A percentile compares a stretch with the other conserved stretches of the same genome.
Evolutionary conservation across 2,888 invertebrate species (phyloP).

Genomic region (Taphrorychus bicolor): DNA sequence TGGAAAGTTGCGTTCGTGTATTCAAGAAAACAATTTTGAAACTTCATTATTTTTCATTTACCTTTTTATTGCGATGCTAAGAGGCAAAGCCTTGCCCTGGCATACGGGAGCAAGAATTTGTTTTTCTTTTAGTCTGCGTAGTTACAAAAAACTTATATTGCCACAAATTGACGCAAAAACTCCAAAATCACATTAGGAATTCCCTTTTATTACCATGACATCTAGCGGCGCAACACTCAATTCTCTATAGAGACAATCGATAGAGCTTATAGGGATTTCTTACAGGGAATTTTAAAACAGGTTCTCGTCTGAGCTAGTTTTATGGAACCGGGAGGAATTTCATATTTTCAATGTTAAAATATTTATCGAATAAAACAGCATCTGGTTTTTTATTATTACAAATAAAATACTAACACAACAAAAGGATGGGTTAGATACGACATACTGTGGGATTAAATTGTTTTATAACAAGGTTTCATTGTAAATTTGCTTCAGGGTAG

Average conservation of each 20-base stretch:
- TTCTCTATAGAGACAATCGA: not conserved
- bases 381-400: too few species aligned
- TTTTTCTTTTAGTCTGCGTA: too few species aligned
- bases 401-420: too few species aligned
- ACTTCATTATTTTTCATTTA: constrained; percentile 29
- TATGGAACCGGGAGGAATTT: too few species aligned
- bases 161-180: too few species aligned
- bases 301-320: not conserved
- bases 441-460: too few species aligned
- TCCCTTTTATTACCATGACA: not conserved
- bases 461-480: too few species aligned
- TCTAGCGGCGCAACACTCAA: not conserved
- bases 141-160: not conserved
- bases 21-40: constrained; percentile 23
- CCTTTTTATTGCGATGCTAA: not conserved
- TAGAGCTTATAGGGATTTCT: not conserved
- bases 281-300: not conserved
- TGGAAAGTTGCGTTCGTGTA: constrained; percentile 20
- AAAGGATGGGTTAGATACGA: too few species aligned
- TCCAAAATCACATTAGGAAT: not conserved
- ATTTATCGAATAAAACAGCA: too few species aligned
- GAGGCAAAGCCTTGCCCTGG: constrained; percentile 11
- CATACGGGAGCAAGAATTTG: not conserved
- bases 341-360: not conserved
- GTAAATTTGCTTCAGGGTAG: too few species aligned